Conservation (phyloP, 2,797 vertebrate species). For the Petrocephalus schoutedeni region DNA sequence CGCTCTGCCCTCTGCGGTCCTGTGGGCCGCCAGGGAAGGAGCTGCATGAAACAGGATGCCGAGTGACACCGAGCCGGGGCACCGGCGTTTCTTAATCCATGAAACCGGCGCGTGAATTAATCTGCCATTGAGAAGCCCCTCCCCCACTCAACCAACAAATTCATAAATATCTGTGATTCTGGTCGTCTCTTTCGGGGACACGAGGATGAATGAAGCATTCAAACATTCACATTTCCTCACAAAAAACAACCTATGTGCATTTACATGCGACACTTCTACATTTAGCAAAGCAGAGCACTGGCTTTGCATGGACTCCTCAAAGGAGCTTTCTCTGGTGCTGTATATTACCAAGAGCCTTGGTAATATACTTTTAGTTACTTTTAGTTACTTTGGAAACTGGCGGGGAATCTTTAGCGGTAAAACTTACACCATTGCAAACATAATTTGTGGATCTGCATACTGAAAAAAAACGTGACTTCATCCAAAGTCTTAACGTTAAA, state of each 20-base stretch:
- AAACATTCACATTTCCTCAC: neutral
- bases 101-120: neutral
- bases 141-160: neutral
- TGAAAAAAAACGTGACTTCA: neutral
- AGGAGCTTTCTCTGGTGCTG: neutral
- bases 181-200: neutral
- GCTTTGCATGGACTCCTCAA: neutral
- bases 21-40: neutral
- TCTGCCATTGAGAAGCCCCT: neutral
- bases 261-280: neutral
- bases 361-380: too few species aligned
- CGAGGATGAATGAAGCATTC: neutral
- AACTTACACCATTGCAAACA: neutral
- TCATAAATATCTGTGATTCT: neutral
- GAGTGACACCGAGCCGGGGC: neutral
- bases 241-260: neutral
- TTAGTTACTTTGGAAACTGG: neutral
- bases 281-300: neutral
- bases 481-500: neutral
- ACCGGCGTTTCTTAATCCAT: neutral
- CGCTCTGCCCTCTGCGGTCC: too few species aligned
- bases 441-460: neutral
- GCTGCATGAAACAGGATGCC: neutral
- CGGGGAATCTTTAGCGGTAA: neutral
- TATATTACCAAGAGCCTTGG: too few species aligned